Conservation (phyloP, 1,140 invertebrate genomes). For the Drosophila nigrodunni region DNA sequence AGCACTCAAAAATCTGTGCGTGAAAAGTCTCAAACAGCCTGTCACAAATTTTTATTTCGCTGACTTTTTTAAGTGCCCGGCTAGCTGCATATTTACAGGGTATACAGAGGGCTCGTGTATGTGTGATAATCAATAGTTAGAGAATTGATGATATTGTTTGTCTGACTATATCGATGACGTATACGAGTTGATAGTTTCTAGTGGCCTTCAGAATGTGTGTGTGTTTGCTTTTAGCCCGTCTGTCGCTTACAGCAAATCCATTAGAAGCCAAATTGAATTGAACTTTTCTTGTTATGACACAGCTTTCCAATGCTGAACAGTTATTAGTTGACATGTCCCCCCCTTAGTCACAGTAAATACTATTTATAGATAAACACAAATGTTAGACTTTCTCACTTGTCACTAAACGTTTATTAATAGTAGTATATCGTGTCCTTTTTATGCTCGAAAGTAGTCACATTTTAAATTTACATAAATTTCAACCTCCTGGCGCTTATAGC, state of each 20-base stretch:
- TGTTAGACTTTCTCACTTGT: no score
- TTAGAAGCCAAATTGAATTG: constrained; percentile 28
- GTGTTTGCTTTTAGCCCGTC: constrained; percentile 37
- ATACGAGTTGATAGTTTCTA: constrained; percentile 39
- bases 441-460: no score
- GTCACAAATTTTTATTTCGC: constrained; percentile 42
- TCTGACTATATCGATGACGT: constrained; percentile 30
- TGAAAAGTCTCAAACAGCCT: constrained; percentile 36
- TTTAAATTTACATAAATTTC: no score
- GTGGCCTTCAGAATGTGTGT: constrained; percentile 32
- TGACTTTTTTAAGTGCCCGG: constrained; percentile 47
- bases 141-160: constrained; percentile 25
- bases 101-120: constrained; percentile 8
- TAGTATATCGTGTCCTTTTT: no score
- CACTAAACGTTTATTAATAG: no score
- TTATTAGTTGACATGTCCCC: constrained; percentile 2
- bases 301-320: not conserved
- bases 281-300: constrained; percentile 7
- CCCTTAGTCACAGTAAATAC: not conserved
- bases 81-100: constrained; percentile 17
- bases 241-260: constrained; percentile 53
- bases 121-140: constrained; percentile 31
- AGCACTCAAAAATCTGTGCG: constrained; percentile 50
- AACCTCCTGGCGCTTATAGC: no score
- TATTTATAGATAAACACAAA: not conserved